Evolutionary conservation across 2,888 invertebrate genomes (phyloP), one percentile per base, ranked within the genome.

Genomic region (Pseudanteris insignis): DNA sequence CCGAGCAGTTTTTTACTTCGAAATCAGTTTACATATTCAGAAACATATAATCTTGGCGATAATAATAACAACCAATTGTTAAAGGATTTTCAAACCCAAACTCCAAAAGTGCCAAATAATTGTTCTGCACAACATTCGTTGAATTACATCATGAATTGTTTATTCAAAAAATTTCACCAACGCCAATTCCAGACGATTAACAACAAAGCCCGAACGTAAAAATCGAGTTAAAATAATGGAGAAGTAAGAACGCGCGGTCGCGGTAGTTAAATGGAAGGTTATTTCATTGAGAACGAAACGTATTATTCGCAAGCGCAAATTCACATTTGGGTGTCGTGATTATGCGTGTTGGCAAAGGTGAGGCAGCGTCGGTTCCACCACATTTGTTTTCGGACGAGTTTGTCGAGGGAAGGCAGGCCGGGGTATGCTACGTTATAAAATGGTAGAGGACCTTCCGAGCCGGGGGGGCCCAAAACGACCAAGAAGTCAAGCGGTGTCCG

Each of bases 401-500:
- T 50, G n/a, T 54, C 50, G 54, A 50, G 41, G 59, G 63, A 58
- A 63, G 53, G 48, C 48, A 21, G 61, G 51, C 55, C 30, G 63
- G 58, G 41, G 59, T 58, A 59, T 63, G 57, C 58, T 47, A 50
- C 50, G 50, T 54, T 57, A 72, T 71, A 72, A 72, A 72, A 73
- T 73, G 71, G 71, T 71, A 69, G 63, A 63, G 69, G 71, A 67
- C 69, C 68, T 66, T 64, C 46, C 64, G 28, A 33, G 37, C 50
- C 58, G 4, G 21, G 55, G 65, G 64, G 38, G 57, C 43, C 62
- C 50, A 48, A 70, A 72, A 68, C 63, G 46, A 32, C 48, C 65
- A 70, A 69, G 55, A 68, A 67, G 67, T 57, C 51, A 32, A 41
- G 40, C 66, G 57, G 64, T 53, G 41, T 50, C 61, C 64, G 51